phyloP scores from a whole-genome alignment of 2,797 vertebrate species.

The Xiphorhynchus erythropygius region DNA sequence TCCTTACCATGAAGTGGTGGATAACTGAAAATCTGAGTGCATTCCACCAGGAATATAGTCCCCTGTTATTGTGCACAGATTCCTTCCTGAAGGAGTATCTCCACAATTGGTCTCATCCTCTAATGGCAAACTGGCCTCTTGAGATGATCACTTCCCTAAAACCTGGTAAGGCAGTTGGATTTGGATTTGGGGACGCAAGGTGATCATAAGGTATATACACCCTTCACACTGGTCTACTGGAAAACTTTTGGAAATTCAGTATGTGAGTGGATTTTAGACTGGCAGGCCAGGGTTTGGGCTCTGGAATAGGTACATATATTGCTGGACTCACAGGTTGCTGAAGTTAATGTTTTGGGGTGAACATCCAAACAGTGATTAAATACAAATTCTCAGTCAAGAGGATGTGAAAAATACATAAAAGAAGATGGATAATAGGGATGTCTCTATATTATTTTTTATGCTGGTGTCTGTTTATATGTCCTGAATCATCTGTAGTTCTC shows the following conservation, averaged over 20 bases:
- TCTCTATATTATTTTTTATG: neutral
- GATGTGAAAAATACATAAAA: neutral
- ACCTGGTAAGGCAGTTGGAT: neutral
- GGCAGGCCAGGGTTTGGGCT: neutral
- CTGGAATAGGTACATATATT: neutral
- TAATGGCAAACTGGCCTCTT: neutral
- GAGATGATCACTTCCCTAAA: neutral
- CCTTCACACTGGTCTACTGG: neutral
- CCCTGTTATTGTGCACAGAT: neutral
- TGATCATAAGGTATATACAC: neutral
- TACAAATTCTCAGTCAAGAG: neutral
- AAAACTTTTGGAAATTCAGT: neutral
- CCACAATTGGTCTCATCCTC: neutral
- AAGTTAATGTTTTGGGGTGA: neutral
- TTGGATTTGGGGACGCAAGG: neutral
- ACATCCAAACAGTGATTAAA: neutral
- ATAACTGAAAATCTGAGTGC: neutral
- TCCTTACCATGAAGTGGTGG: neutral
- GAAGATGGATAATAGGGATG: neutral
- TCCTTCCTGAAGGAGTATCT: neutral
- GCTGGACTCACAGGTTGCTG: neutral
- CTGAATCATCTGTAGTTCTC: neutral
- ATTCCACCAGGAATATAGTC: neutral
- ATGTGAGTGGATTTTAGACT: neutral
- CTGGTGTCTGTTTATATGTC: neutral